Base-by-base conservation (phyloP, 2,113 vertebrate species). In the Aptenodytes patagonicus region DNA sequence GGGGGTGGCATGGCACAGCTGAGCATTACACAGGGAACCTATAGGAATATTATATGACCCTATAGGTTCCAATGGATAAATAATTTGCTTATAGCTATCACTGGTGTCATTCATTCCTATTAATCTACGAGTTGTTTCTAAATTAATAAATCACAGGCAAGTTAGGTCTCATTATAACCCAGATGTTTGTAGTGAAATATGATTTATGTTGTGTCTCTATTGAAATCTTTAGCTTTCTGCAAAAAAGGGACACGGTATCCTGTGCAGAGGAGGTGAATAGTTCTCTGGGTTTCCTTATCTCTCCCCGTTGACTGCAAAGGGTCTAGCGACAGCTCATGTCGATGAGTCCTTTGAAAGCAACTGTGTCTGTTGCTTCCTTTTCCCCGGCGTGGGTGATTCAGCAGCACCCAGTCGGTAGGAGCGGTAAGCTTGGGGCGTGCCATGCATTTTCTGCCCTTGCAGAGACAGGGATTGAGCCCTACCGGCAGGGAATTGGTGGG, bases 331-430 rank as follows among this genome's bases (percentile, higher is more conserved):
- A 86, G 40, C 54, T 81, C 20, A 3, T 26, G 28, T 29, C 0
- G 0, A 16, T 0, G 8, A 61, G 26, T 61, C 44, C 40, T 90
- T 51, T 5, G 8, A 54, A 81, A 65, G 40, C 17, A 65, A 2
- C 24, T 18, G 16, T 68, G 34, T 15, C 49, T 65, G 31, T 15
- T 29, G 40, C 47, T 91, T 52, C 72, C 57, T 40, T 57, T 57
- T 80, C 31, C 31, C 31, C 0, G 0, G 22, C 5, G 5, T 0
- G 0, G 44, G n/a, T 52, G 71, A 29, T 38, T 92, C 44, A 76
- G 79, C 70, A 61, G 54, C 34, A 61, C 5, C 13, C 34, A 24
- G 18, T 6, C 6, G 0, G 60, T 18, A 49, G 58, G 57, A 86
- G 34, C 2, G 0, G 22, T 51, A 8, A 32, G 15, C 17, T 3